phyloP scores from a whole-genome alignment of 2,113 vertebrate genomes.

The Lepus timidus region DNA sequence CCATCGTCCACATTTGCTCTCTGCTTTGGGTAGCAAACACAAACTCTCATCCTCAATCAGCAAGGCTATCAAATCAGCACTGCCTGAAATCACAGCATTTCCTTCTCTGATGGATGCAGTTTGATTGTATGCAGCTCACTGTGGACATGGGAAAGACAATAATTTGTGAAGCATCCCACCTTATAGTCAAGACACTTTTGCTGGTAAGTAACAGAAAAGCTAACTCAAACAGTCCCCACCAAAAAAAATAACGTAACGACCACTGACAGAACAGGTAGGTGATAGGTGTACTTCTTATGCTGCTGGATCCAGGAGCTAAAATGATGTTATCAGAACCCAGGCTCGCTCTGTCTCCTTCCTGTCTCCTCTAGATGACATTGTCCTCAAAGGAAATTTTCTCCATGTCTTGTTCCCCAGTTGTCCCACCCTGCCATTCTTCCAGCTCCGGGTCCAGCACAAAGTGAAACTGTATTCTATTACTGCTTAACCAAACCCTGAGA shows the following conservation, averaged over 20 bases:
- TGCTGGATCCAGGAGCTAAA: neutral
- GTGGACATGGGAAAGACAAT: neutral
- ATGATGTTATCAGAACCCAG: neutral
- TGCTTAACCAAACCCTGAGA: neutral
- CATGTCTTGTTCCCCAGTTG: neutral
- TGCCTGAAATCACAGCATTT: neutral
- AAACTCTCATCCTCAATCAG: neutral
- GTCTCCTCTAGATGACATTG: neutral
- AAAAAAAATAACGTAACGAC: neutral
- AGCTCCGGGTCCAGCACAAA: neutral
- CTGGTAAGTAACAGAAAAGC: constrained; percentile 31
- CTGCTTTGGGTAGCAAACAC: neutral
- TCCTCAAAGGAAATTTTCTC: neutral
- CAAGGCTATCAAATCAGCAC: neutral
- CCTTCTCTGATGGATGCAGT: neutral
- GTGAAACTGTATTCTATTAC: neutral
- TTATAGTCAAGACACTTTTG: neutral
- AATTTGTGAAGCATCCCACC: neutral
- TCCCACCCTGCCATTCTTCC: neutral
- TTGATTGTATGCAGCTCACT: neutral
- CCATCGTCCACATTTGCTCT: neutral
- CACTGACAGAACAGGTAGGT: neutral
- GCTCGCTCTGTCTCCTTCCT: neutral
- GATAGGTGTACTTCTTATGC: neutral
- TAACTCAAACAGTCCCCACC: neutral